These are phyloP conservation scores for Anarhynchus alexandrinus DNA, from an alignment of 2,113 vertebrate species.

Conservation along the genomic window DNA sequence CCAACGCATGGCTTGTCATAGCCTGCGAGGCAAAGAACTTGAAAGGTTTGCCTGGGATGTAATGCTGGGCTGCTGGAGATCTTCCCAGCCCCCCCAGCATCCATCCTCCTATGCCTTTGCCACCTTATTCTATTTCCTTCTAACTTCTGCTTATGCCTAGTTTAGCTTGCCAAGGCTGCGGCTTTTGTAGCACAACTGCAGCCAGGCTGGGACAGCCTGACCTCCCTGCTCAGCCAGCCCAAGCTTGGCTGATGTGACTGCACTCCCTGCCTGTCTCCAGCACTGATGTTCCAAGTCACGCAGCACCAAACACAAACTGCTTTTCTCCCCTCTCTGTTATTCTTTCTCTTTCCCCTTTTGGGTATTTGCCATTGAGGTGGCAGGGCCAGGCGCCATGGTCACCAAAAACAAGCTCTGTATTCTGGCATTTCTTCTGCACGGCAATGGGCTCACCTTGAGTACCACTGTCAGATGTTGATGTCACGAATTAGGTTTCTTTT, in stretches of 20 bases:
- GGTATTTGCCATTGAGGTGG: neutral
- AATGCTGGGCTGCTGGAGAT: neutral
- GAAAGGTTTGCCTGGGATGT: neutral
- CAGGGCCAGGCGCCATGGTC: neutral
- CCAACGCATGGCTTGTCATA: neutral
- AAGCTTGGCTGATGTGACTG: neutral
- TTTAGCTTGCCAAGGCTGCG: neutral
- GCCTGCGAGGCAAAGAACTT: conserved; percentile 9
- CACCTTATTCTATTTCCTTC: neutral
- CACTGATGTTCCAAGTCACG: neutral
- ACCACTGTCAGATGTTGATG: neutral
- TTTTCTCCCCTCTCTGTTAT: neutral
- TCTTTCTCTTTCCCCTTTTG: neutral
- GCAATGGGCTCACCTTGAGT: neutral
- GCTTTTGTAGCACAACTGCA: neutral
- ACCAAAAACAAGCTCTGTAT: neutral
- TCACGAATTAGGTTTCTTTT: neutral
- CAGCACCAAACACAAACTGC: neutral
- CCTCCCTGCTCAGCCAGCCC: neutral
- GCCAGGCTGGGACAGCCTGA: neutral
- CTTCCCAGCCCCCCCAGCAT: neutral
- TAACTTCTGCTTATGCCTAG: neutral
- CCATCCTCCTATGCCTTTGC: neutral
- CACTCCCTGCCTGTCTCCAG: neutral
- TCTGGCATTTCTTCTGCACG: neutral